Conservation (phyloP, 2,797 vertebrate genomes). For the Pipistrellus pygmaeus region DNA sequence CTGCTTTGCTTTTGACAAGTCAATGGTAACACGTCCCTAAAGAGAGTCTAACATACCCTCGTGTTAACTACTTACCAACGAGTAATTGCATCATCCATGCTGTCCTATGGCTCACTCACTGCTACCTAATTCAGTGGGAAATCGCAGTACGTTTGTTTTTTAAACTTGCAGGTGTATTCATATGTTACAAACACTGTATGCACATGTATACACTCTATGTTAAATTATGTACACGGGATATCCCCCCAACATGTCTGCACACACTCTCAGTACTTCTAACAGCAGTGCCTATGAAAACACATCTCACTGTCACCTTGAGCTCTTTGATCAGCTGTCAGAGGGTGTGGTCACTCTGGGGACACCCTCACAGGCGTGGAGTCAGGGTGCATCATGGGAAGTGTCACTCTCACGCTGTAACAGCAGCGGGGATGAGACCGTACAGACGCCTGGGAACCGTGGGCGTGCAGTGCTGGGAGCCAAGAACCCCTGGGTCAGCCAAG, state of each 20-base stretch:
- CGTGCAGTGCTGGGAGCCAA: not conserved
- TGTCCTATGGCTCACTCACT: not conserved
- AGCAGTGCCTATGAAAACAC: too few species aligned
- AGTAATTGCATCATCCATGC: not conserved
- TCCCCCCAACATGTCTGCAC: too few species aligned
- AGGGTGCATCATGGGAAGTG: conserved; percentile 1
- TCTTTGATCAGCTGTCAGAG: too few species aligned
- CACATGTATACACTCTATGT: not conserved
- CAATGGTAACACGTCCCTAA: not conserved
- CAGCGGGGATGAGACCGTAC: not conserved
- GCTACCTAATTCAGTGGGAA: not conserved
- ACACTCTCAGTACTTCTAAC: too few species aligned
- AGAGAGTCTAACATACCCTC: not conserved
- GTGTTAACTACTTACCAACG: not conserved
- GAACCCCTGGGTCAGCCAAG: not conserved
- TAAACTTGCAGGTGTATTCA: not conserved
- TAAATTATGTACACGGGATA: too few species aligned
- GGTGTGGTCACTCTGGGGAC: too few species aligned
- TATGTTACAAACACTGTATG: not conserved
- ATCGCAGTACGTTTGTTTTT: not conserved
- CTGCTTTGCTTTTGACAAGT: not conserved
- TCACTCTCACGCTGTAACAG: not conserved
- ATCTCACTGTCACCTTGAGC: too few species aligned
- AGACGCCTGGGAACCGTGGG: not conserved
- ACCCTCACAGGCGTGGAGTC: too few species aligned